These are phyloP conservation scores for Bombus fervidus DNA, from an alignment of 1,140 invertebrate genomes.

Conservation along the genomic window DNA sequence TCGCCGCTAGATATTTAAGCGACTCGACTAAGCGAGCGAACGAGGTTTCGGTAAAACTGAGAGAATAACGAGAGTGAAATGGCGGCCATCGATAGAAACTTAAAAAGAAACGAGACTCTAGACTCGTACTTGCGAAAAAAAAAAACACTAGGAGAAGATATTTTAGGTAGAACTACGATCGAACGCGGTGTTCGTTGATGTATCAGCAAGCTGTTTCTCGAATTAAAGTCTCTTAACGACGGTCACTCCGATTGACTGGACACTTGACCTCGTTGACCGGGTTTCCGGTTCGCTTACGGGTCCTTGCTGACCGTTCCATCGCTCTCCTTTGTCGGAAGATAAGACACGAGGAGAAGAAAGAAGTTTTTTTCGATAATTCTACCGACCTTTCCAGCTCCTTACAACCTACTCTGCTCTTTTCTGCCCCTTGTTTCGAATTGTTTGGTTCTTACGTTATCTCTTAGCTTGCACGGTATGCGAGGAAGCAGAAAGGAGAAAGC, in stretches of 20 bases:
- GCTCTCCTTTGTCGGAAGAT: slow-evolving; percentile 11
- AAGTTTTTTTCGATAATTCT: background rate
- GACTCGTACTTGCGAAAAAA: background rate
- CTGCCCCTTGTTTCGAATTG: background rate
- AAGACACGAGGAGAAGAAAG: slow-evolving; percentile 29
- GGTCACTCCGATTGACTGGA: slow-evolving; percentile 49
- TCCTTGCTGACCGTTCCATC: slow-evolving; percentile 39
- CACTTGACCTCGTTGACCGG: slow-evolving; percentile 67
- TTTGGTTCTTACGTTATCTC: background rate
- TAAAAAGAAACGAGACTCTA: too few species aligned
- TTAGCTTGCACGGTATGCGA: background rate
- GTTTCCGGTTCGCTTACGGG: slow-evolving; percentile 56
- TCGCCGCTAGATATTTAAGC: too few species aligned
- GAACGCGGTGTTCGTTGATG: background rate
- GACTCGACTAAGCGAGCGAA: too few species aligned
- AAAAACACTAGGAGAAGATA: background rate
- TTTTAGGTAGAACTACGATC: background rate
- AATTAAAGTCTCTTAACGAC: slow-evolving; percentile 65
- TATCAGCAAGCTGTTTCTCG: slow-evolving; percentile 34
- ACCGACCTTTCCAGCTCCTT: background rate
- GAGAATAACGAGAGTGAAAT: too few species aligned
- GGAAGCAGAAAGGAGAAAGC: too few species aligned
- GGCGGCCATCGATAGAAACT: too few species aligned
- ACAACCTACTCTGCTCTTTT: background rate
- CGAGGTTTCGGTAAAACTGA: too few species aligned